Conservation (phyloP, 2,888 invertebrate genomes). For the Synergus laeviventris region DNA sequence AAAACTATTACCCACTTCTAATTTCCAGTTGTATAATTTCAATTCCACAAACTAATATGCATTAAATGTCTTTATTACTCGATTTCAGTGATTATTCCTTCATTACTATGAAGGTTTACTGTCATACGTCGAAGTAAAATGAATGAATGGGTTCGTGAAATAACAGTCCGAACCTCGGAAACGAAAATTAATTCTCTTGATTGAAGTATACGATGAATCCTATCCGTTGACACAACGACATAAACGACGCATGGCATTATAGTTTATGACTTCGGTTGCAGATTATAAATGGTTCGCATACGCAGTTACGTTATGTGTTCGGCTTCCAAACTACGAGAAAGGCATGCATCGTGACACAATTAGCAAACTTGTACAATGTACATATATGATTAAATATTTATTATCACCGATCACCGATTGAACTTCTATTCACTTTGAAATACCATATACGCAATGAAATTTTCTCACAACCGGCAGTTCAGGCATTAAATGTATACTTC, state of each 20-base stretch:
- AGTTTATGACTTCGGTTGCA: slow-evolving; percentile 16
- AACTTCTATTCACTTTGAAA: slow-evolving; percentile 38
- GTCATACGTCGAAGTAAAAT: slow-evolving; percentile 24
- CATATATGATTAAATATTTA: slow-evolving; percentile 38
- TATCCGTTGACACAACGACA: neutral
- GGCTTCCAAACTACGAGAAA: slow-evolving; percentile 30
- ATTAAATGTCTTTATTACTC: no score
- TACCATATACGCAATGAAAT: slow-evolving; percentile 40
- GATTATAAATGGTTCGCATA: slow-evolving; percentile 8
- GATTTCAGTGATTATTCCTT: no score
- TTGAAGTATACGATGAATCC: slow-evolving; percentile 34
- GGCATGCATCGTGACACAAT: slow-evolving; percentile 15
- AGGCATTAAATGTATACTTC: neutral
- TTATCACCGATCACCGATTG: slow-evolving; percentile 43
- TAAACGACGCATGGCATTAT: slow-evolving; percentile 18
- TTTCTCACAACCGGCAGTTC: slow-evolving; percentile 41
- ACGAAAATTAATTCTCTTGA: slow-evolving; percentile 23
- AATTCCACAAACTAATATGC: no score
- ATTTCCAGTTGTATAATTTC: no score
- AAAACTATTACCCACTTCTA: no score
- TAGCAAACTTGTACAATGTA: slow-evolving; percentile 14
- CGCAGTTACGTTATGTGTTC: neutral
- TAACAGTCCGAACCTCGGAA: slow-evolving; percentile 11
- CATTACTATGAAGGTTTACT: neutral
- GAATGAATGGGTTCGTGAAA: slow-evolving; percentile 15